These are phyloP conservation scores for Dreissena rostriformis DNA, from an alignment of 1,140 invertebrate genomes.

Conservation along the genomic window DNA sequence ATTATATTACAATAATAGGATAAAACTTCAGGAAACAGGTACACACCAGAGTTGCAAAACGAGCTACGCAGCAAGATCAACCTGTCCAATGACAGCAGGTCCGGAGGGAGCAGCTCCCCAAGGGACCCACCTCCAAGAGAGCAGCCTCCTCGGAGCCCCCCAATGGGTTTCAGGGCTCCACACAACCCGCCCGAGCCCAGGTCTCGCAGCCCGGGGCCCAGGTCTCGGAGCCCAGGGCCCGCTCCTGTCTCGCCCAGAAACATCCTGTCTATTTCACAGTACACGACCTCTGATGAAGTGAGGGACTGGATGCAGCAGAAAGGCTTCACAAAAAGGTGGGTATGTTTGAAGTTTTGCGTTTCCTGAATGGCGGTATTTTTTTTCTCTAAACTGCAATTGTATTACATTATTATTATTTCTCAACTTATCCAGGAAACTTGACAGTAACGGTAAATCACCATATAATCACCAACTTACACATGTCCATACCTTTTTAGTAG, in stretches of 20 bases:
- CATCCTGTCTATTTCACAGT: conserved; percentile 13
- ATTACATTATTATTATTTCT: too few relatives aligned
- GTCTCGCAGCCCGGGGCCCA: too few relatives aligned
- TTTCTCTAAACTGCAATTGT: too few relatives aligned
- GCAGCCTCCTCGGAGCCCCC: neutral
- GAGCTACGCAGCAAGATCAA: conserved; percentile 38
- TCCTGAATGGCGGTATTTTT: too few relatives aligned
- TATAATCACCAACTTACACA: too few relatives aligned
- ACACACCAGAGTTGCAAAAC: conserved; percentile 32
- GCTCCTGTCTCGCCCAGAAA: neutral
- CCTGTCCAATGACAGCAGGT: conserved; percentile 26
- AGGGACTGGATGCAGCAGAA: conserved; percentile 49
- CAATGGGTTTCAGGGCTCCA: too few relatives aligned
- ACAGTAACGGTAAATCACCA: too few relatives aligned
- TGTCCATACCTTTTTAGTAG: too few relatives aligned
- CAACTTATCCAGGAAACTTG: too few relatives aligned
- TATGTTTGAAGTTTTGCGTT: too few relatives aligned
- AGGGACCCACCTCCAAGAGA: neutral
- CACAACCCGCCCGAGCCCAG: too few relatives aligned
- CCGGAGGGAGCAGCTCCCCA: neutral
- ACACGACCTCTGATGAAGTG: conserved; percentile 34
- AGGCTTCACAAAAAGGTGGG: conserved; percentile 45
- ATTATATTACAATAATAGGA: neutral
- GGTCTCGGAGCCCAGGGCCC: neutral
- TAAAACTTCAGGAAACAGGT: conserved; percentile 29